Evolutionary conservation across 2,888 invertebrate genomes (phyloP), one percentile per base, ranked within the genome.

Genomic region (Axea sp.): DNA sequence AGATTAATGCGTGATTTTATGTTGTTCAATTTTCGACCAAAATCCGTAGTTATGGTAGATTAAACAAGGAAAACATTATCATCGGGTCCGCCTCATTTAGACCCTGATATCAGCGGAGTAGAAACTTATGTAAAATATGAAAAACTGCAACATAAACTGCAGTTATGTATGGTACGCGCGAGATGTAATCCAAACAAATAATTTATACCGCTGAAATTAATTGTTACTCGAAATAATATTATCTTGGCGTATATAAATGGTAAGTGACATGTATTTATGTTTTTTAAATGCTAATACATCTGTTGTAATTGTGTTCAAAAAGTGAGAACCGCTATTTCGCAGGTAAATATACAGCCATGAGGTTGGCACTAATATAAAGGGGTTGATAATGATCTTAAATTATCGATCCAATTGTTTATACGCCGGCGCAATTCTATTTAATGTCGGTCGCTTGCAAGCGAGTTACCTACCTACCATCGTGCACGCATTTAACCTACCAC

Each of bases 401-500:
- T 87, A 87, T 86, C 82, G 86, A 87, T 86, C 86, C 85, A 83
- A 86, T 87, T 86, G 85, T 86, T 86, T 85, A 85, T 85, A 86
- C 83, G 84, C 82, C 81, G 82, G 82, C 82, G 83, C 84, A 81
- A 84, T 85, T 83, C 82, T 83, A 82, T 81, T 84, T 84, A 83
- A 86, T 84, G 77, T 79, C 78, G 73, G 74, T 75, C 79, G 76
- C 78, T 79, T 71, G 77, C 76, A 77, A 74, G 74, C 73, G 76
- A 76, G 71, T 76, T 65, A 71, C 76, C 76, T 73, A 51, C 69
- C 71, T 68, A 65, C 69, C 69, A 53, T 75, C 65, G 59, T 65
- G 73, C 60, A 68, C 75, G 71, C 69, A 69, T 67, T 69, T 73
- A 75, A 74, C 68, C 74, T 74, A 73, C 75, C 75, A 72, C 74